Evolutionary conservation across 2,113 vertebrate species (phyloP).

Genomic region (Dasyornis broadbenti): DNA sequence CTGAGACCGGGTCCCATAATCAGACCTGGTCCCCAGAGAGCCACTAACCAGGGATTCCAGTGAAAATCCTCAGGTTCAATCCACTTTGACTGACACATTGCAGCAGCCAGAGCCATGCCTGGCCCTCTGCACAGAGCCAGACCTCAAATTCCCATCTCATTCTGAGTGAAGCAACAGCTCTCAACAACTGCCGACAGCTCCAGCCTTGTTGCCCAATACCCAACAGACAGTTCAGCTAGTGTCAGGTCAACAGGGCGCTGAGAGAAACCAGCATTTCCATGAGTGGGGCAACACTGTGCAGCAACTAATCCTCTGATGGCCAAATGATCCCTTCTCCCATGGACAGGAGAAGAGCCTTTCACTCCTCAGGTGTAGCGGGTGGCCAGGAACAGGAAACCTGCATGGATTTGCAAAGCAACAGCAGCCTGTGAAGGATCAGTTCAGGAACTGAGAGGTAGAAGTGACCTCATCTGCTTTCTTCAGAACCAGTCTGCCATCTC

Average conservation of each 20-base stretch:
- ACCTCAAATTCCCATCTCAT: neutral
- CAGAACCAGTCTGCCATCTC: neutral
- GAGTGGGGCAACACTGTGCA: neutral
- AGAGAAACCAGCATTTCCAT: neutral
- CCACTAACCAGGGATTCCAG: neutral
- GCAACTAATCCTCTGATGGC: neutral
- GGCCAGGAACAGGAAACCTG: neutral
- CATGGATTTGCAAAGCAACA: accelerated
- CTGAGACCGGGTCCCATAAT: neutral
- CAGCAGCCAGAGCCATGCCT: neutral
- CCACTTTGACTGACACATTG: neutral
- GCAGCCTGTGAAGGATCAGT: neutral
- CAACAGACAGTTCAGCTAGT: neutral
- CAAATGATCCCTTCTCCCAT: neutral
- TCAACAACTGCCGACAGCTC: neutral
- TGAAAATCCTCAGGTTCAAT: neutral
- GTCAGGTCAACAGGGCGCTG: accelerated
- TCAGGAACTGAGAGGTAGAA: neutral
- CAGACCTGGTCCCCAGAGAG: neutral
- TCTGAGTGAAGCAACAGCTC: neutral
- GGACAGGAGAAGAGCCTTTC: neutral
- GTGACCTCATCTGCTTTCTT: neutral
- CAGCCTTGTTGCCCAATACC: neutral
- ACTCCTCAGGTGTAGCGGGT: accelerated
- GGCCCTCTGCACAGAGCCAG: neutral